Base-by-base conservation (phyloP, 2,797 vertebrate species). In the Oryzias dopingdopingensis region DNA sequence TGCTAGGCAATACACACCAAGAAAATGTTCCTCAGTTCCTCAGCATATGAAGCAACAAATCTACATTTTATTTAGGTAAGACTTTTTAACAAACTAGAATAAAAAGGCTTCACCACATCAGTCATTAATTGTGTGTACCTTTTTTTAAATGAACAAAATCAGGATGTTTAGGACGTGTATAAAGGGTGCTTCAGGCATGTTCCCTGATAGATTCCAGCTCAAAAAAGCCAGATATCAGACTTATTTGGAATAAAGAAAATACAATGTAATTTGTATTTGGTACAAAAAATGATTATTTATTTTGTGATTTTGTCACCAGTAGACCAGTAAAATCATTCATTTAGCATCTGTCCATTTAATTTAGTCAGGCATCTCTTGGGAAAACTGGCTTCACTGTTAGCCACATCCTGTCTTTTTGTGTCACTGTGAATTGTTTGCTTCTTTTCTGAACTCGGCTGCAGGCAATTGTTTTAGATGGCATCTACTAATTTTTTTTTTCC, bases 331-430 rank as follows among this genome's bases (percentile, higher is more conserved):
- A 67, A 57, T 76, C 76, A 77, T 70, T 18, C 79, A 74, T 79
- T 79, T 80, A 74, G 67, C 73, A 79, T 76, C 69, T 66, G 56
- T 70, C 59, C 51, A 45, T 13, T 74, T 83, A 75, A 84, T 82
- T 85, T 70, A 79, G 66, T 81, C 73, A 77, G 61, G 63, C 62
- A 79, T 84, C 82, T 80, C 74, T 62, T 52, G 66, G 63, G 81
- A 77, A 70, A 59, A 62, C 62, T 74, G 69, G 77, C 77, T 76
- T 70, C 64, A 59, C 53, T 55, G 59, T 54, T 12, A 23, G 52
- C 60, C 51, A 75, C 81, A 70, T 53, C 56, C 59, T 56, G 54
- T 67, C 48, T 51, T 42, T 65, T 51, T 52, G 17, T 61, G 18
- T 42, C 22, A 44, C 8, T 52, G 15, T 46, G 47, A 24, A 8